phyloP scores from a whole-genome alignment of 2,113 vertebrate species.

The Phocoena sinus region DNA sequence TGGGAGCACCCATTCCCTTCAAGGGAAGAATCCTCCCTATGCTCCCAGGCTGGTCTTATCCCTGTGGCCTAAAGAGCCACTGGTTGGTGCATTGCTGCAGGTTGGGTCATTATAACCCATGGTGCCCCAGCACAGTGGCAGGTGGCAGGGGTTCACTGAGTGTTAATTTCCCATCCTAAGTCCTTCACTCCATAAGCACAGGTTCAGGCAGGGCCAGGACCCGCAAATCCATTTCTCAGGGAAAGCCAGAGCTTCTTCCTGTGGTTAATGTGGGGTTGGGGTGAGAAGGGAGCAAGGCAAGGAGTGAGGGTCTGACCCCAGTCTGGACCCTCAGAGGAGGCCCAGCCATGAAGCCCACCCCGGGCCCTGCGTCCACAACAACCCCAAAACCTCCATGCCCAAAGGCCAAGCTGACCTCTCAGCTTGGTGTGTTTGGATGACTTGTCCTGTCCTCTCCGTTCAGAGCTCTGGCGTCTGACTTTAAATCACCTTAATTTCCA shows the following conservation, averaged over 20 bases:
- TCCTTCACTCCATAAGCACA: background rate
- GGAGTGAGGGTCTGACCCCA: background rate
- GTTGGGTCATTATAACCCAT: background rate
- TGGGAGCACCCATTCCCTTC: background rate
- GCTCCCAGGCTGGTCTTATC: background rate
- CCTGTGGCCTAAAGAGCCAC: background rate
- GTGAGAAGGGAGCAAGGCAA: background rate
- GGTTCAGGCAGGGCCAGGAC: background rate
- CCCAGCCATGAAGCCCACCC: too few species aligned
- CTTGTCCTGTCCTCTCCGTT: background rate
- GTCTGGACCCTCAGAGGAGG: background rate
- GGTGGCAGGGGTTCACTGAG: fast-evolving
- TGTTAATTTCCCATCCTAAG: background rate
- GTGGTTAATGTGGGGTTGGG: background rate
- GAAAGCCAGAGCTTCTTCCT: background rate
- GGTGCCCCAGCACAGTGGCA: background rate
- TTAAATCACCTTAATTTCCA: constrained; percentile 32
- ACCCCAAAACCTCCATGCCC: background rate
- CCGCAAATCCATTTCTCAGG: background rate
- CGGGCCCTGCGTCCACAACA: background rate
- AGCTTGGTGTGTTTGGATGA: background rate
- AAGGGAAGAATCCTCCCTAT: background rate
- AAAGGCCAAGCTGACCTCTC: background rate
- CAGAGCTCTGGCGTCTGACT: background rate
- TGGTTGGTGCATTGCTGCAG: background rate